Conservation (phyloP, 2,113 vertebrate genomes). For the Eira barbara region DNA sequence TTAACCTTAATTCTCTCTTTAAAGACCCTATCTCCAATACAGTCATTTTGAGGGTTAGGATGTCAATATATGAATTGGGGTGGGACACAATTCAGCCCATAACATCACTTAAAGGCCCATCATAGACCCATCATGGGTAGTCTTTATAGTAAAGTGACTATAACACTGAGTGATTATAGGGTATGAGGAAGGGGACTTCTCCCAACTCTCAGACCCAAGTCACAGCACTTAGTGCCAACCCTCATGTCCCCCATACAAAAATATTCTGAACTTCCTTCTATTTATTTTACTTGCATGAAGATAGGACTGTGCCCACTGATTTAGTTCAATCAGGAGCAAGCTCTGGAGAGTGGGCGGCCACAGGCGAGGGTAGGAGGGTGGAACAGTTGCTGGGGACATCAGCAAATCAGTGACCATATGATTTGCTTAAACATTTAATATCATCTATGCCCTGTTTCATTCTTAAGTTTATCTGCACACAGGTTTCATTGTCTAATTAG, state of each 20-base stretch:
- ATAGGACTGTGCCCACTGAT: neutral
- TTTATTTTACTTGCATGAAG: neutral
- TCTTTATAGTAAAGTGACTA: neutral
- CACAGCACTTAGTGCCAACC: neutral
- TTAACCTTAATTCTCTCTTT: neutral
- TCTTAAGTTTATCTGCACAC: neutral
- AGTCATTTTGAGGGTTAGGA: neutral
- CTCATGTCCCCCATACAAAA: neutral
- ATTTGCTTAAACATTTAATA: neutral
- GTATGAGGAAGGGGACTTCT: fast-evolving
- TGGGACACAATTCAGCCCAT: neutral
- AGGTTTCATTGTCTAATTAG: neutral
- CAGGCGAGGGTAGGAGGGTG: neutral
- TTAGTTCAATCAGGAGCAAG: neutral
- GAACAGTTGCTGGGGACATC: neutral
- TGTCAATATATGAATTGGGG: too few species aligned
- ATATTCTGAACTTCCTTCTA: neutral
- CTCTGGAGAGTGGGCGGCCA: neutral
- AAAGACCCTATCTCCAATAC: neutral
- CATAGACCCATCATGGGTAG: neutral
- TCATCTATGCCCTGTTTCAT: neutral
- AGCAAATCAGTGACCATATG: neutral
- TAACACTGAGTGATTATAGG: fast-evolving
- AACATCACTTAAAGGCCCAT: neutral
- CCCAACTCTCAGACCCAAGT: neutral